phyloP scores from a whole-genome alignment of 2,797 vertebrate species.

The Acanthurus lineatus region DNA sequence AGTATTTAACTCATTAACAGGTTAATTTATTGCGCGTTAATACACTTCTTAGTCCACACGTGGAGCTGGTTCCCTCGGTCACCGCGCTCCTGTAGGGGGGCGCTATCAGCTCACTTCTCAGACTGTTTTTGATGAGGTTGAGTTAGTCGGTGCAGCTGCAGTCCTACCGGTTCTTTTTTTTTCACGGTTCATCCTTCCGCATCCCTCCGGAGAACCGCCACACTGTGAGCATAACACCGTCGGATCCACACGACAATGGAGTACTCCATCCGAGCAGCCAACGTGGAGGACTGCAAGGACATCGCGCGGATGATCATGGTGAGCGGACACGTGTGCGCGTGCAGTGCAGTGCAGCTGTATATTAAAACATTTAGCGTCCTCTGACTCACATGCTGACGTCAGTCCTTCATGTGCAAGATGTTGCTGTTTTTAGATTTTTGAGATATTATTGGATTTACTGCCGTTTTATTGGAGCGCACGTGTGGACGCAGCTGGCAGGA shows the following conservation, averaged over 20 bases:
- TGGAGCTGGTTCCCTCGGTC: background rate
- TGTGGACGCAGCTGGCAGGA: no score
- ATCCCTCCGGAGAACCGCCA: background rate
- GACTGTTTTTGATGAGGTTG: background rate
- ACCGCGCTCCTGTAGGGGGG: slow-evolving; percentile 35
- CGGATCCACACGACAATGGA: slow-evolving; percentile 73
- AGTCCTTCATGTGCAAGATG: background rate
- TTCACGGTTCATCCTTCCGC: background rate
- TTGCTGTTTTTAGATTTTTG: background rate
- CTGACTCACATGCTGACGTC: slow-evolving; percentile 29
- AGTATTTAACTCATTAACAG: no score
- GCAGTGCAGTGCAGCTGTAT: background rate
- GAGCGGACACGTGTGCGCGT: slow-evolving; percentile 50
- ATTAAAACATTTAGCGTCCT: background rate
- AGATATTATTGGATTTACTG: background rate
- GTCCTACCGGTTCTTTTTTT: background rate
- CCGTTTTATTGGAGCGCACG: no score
- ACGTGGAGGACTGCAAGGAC: slow-evolving; percentile 86
- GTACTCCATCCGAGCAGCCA: slow-evolving; percentile 79
- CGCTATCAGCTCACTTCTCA: slow-evolving; percentile 29
- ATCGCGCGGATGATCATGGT: slow-evolving; percentile 84
- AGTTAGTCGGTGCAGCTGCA: background rate
- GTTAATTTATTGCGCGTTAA: no score
- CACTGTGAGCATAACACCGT: slow-evolving; percentile 2
- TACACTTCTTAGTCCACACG: background rate